Percentiles rank a stretch among this genome's conserved stretches.
Evolutionary conservation across 2,113 vertebrate genomes (phyloP).

Genomic region (Nibea coibor): DNA sequence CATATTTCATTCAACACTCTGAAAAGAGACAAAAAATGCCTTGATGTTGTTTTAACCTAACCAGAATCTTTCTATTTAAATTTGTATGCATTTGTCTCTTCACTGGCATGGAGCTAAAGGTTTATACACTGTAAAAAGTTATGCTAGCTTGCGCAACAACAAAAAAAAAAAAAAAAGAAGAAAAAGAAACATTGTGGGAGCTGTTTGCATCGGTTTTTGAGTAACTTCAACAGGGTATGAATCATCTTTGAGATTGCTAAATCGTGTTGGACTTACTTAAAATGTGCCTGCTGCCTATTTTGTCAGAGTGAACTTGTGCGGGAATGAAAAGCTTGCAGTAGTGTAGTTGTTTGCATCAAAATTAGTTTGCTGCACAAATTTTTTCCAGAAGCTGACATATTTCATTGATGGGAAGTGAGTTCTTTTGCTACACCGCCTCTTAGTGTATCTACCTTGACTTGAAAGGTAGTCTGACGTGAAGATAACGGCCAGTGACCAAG

Average conservation of each 20-base stretch:
- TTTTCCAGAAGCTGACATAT: slow-evolving; percentile 33
- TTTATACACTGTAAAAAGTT: slow-evolving; percentile 78
- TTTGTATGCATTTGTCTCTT: slow-evolving; percentile 77
- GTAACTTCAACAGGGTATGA: slow-evolving; percentile 52
- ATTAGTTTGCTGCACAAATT: slow-evolving; percentile 29
- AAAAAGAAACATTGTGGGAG: slow-evolving; percentile 16
- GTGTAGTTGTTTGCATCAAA: slow-evolving; percentile 54
- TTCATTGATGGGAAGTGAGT: slow-evolving; percentile 23
- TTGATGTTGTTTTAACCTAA: slow-evolving; percentile 62
- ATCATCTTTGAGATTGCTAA: slow-evolving; percentile 27
- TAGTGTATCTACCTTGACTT: slow-evolving; percentile 37
- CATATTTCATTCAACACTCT: slow-evolving; percentile 53
- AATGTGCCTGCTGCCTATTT: slow-evolving; percentile 51
- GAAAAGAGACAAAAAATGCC: slow-evolving; percentile 38
- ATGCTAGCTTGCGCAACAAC: slow-evolving; percentile 48
- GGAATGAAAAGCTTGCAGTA: slow-evolving; percentile 58
- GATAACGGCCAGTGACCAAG: slow-evolving; percentile 37
- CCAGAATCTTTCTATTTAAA: slow-evolving; percentile 67
- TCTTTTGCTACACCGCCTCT: slow-evolving; percentile 38
- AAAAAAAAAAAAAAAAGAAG: slow-evolving; percentile 8
- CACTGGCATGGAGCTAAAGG: slow-evolving; percentile 75
- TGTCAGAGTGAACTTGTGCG: slow-evolving; percentile 27
- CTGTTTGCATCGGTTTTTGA: slow-evolving; percentile 54
- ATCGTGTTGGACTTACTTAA: slow-evolving; percentile 61
- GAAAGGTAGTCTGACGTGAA: slow-evolving; percentile 31